Percentiles rank a stretch among this genome's conserved stretches.
These are phyloP conservation scores for Candoia aspera DNA, from an alignment of 2,113 vertebrate species.

Conservation along the genomic window DNA sequence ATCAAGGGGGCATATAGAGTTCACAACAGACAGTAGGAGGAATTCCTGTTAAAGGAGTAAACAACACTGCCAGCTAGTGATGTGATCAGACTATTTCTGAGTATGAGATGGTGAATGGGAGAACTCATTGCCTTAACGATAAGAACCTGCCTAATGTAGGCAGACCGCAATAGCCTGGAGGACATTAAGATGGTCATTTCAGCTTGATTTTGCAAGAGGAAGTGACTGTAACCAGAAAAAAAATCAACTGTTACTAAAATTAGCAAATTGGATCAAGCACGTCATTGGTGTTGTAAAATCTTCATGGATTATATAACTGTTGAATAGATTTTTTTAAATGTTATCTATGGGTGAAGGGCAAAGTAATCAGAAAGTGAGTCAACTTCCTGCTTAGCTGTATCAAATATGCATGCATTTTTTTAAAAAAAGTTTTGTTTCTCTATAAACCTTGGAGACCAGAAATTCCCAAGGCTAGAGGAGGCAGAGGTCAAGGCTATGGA, in stretches of 20 bases:
- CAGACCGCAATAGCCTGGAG: too few relatives aligned
- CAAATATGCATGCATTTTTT: neutral
- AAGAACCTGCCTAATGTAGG: neutral
- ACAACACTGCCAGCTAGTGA: too few relatives aligned
- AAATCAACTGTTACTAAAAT: neutral
- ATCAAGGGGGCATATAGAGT: neutral
- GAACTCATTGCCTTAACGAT: neutral
- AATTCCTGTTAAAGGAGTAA: neutral
- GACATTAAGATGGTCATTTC: neutral
- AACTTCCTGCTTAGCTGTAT: neutral
- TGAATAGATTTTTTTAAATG: too few relatives aligned
- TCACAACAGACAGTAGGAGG: neutral
- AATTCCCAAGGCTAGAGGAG: neutral
- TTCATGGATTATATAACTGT: neutral
- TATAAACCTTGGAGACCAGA: neutral
- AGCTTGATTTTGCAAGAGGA: conserved; percentile 4
- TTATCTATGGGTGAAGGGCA: neutral
- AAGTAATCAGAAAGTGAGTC: neutral
- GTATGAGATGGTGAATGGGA: neutral
- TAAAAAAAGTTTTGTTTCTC: neutral
- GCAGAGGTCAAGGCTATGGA: too few relatives aligned
- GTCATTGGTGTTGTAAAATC: neutral
- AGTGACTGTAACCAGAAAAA: neutral
- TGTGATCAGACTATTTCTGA: neutral
- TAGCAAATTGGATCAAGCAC: neutral